These are phyloP conservation scores for Lasiommata megera DNA, from an alignment of 2,888 invertebrate species.

Conservation along the genomic window DNA sequence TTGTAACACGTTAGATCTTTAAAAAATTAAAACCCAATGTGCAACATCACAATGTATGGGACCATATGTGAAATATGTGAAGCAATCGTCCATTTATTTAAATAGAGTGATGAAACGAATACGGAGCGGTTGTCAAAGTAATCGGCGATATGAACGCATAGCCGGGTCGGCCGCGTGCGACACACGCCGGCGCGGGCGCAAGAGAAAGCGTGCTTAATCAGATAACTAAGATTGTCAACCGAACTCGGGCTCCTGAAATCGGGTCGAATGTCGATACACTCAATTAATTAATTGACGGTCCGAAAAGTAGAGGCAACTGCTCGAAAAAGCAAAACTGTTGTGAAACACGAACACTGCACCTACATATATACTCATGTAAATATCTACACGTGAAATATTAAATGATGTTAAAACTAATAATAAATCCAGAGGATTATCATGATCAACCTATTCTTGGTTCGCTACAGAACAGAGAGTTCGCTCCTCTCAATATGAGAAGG, in stretches of 20 bases:
- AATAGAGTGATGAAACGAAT: conserved; percentile 71
- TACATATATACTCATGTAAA: too few relatives aligned
- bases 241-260: conserved; percentile 75
- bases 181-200: conserved; percentile 47
- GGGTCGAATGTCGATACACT: conserved; percentile 80
- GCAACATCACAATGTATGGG: conserved; percentile 1
- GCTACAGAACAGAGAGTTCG: too few relatives aligned
- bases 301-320: conserved; percentile 73
- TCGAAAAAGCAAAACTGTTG: conserved; percentile 67
- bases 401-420: too few relatives aligned
- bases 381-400: too few relatives aligned
- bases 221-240: conserved; percentile 81
- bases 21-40: neutral
- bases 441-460: too few relatives aligned
- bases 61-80: conserved; percentile 48
- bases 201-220: conserved; percentile 81
- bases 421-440: too few relatives aligned
- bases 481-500: too few relatives aligned
- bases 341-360: conserved; percentile 48
- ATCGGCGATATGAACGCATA: conserved; percentile 32
- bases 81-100: conserved; percentile 73
- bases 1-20: too few relatives aligned
- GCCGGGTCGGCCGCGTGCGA: conserved; percentile 26
- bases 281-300: conserved; percentile 79
- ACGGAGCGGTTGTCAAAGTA: conserved; percentile 25